A percentile compares a stretch with the other conserved stretches of the same genome.
Evolutionary conservation across 1,140 invertebrate species (phyloP).

Genomic region (Nasonia longicornis): DNA sequence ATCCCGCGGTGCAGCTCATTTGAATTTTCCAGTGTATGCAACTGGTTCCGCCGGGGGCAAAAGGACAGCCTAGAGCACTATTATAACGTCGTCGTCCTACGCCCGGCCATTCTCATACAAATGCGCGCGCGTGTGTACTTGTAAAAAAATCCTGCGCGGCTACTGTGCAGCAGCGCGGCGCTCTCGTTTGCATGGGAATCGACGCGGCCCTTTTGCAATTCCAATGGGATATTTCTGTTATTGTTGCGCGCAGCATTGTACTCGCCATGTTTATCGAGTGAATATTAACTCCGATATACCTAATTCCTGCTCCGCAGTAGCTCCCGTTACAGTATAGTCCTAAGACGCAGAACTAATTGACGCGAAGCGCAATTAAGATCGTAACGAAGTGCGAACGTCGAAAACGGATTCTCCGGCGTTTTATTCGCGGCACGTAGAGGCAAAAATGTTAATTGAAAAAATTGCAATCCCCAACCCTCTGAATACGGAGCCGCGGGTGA

Average conservation of each 20-base stretch:
- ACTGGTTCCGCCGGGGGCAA: neutral
- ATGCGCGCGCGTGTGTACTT: conserved; percentile 16
- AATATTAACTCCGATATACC: too few relatives aligned
- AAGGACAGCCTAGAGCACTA: neutral
- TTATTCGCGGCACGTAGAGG: neutral
- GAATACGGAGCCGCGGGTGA: neutral
- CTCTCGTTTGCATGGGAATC: conserved; percentile 49
- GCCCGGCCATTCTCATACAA: conserved; percentile 21
- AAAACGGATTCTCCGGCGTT: too few relatives aligned
- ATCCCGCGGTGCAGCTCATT: conserved; percentile 21
- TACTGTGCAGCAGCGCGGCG: neutral
- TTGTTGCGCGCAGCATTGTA: too few relatives aligned
- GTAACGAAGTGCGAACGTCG: neutral
- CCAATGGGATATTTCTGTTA: conserved; percentile 51
- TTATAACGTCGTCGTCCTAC: conserved; percentile 9
- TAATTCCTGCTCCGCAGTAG: too few relatives aligned
- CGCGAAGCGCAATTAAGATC: neutral
- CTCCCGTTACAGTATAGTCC: too few relatives aligned
- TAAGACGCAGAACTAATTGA: neutral
- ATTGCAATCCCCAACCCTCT: neutral
- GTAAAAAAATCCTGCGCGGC: neutral
- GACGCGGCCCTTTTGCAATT: conserved; percentile 52
- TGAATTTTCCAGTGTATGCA: conserved; percentile 16
- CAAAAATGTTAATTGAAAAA: conserved; percentile 1
- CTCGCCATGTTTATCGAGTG: too few relatives aligned